phyloP scores from a whole-genome alignment of 1,140 invertebrate species.

The Formica selysi region DNA sequence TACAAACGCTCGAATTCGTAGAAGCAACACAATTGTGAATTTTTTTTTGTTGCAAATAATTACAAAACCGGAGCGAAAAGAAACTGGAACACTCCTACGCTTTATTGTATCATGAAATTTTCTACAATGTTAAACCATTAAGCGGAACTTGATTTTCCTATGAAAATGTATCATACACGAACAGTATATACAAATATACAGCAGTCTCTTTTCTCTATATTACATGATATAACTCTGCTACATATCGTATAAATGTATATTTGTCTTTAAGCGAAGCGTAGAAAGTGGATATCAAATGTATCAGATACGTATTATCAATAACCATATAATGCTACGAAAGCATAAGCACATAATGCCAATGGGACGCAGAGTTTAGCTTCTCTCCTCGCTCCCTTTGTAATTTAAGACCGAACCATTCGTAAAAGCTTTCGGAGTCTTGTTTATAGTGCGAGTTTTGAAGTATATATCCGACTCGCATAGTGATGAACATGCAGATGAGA shows the following conservation, averaged over 20 bases:
- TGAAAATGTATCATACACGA: too few species aligned
- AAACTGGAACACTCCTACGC: background rate
- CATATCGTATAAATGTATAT: background rate
- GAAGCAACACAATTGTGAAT: constrained; percentile 37
- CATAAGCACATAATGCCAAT: constrained; percentile 5
- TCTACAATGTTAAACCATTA: constrained; percentile 8
- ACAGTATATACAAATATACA: too few species aligned
- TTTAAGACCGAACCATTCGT: constrained; percentile 15
- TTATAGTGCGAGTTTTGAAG: constrained; percentile 49
- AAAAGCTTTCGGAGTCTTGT: constrained; percentile 38
- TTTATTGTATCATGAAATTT: constrained; percentile 16
- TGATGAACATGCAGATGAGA: constrained; percentile 46
- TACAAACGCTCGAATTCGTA: constrained; percentile 5
- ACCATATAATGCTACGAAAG: background rate
- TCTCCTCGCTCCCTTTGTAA: constrained; percentile 27
- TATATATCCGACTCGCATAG: constrained; percentile 8
- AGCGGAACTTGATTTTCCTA: background rate
- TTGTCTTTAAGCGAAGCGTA: background rate
- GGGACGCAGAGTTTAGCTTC: constrained; percentile 8
- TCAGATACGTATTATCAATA: constrained; percentile 25
- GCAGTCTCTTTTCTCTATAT: background rate
- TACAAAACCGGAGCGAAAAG: constrained; percentile 38
- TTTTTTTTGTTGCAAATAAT: constrained; percentile 34
- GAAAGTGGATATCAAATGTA: constrained; percentile 25
- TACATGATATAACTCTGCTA: background rate